Conservation (phyloP, 2,113 vertebrate species). For the Mustela nigripes region DNA sequence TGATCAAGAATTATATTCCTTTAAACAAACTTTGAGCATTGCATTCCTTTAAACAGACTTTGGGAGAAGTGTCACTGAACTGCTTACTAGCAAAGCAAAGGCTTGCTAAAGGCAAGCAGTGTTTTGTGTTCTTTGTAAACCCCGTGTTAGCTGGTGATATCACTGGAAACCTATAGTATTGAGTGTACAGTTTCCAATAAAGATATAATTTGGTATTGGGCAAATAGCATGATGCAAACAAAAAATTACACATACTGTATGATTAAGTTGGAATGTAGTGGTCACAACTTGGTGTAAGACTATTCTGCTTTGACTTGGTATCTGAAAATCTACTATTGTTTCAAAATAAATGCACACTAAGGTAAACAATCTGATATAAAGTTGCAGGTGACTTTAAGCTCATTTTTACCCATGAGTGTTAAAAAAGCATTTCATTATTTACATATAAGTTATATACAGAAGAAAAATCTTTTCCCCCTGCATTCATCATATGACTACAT, state of each 20-base stretch:
- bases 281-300: not conserved
- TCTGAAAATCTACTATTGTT: not conserved
- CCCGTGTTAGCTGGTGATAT: not conserved
- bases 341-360: constrained; percentile 36
- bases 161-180: not conserved
- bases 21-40: not conserved
- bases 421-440: not conserved
- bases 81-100: not conserved
- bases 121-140: not conserved
- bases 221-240: not conserved
- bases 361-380: not conserved
- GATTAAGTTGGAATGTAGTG: not conserved
- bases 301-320: not conserved
- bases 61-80: not conserved
- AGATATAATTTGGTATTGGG: not conserved
- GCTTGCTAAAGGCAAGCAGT: not conserved
- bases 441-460: not conserved
- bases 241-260: not conserved
- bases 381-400: not conserved
- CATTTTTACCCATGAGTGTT: not conserved
- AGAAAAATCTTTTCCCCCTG: not conserved
- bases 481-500: not conserved
- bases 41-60: not conserved
- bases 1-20: not conserved
- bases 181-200: not conserved